A percentile compares a stretch with the other conserved stretches of the same genome.
These are phyloP conservation scores for Cylas formicarius DNA, from an alignment of 1,140 invertebrate genomes.

Conservation along the genomic window DNA sequence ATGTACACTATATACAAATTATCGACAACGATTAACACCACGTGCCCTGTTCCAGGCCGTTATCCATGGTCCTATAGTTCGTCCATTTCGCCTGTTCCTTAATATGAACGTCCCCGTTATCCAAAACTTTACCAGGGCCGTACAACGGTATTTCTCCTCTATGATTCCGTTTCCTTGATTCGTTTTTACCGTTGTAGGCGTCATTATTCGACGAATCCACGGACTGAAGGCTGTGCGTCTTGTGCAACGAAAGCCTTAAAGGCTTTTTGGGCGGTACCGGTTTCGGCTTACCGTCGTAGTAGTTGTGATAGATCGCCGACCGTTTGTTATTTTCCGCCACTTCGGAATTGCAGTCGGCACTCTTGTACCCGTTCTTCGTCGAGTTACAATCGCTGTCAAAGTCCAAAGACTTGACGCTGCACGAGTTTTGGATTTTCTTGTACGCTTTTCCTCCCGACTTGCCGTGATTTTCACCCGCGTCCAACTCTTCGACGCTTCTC, in stretches of 20 bases:
- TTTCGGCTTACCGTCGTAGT: slow-evolving; percentile 40
- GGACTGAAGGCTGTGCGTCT: slow-evolving; percentile 72
- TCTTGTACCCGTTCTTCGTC: slow-evolving; percentile 35
- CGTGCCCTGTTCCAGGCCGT: slow-evolving; percentile 26
- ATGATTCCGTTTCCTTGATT: slow-evolving; percentile 47
- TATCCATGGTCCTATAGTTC: slow-evolving; percentile 25
- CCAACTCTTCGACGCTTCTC: slow-evolving; percentile 32
- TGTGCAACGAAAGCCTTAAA: slow-evolving; percentile 68
- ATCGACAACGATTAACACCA: no score
- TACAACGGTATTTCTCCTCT: slow-evolving; percentile 46
- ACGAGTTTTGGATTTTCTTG: slow-evolving; percentile 44
- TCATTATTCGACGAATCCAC: slow-evolving; percentile 49
- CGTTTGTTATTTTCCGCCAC: slow-evolving; percentile 47
- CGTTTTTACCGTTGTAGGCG: slow-evolving; percentile 30
- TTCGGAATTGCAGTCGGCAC: slow-evolving; percentile 51
- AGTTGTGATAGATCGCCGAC: slow-evolving; percentile 34
- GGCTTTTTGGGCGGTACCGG: slow-evolving; percentile 80
- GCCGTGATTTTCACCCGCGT: slow-evolving; percentile 20
- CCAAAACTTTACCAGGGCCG: slow-evolving; percentile 7
- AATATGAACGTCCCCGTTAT: slow-evolving; percentile 19
- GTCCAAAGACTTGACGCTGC: slow-evolving; percentile 58
- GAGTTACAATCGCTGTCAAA: slow-evolving; percentile 57
- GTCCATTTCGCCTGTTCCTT: slow-evolving; percentile 25
- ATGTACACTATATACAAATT: no score
- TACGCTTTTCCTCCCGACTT: slow-evolving; percentile 28